Base-by-base conservation (phyloP, 2,888 invertebrate genomes). In the Apoda limacodes region DNA sequence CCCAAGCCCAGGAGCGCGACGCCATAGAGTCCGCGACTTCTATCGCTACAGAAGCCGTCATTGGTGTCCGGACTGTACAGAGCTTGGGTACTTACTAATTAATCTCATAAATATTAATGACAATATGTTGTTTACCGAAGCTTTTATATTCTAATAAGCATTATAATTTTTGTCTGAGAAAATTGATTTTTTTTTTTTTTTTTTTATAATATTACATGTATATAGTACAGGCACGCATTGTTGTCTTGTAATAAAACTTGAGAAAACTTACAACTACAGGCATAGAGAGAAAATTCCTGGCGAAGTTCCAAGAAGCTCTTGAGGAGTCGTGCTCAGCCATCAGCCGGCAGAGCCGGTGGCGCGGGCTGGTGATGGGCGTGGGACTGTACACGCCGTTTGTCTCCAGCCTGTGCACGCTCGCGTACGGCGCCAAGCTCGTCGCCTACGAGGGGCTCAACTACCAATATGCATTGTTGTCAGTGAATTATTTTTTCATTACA, bases 351-450 rank as follows among this genome's bases (percentile, higher is more conserved):
- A 81, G 85, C 6, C 82, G 87, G 21, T 82, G 86, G 58, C 81
- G 90, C 9, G 90, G 90, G 0, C 40, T 87, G 13, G 88, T 90
- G 0, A 85, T 88, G 33, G 88, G 87, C 0, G 58, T 90, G 32
- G 88, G 90, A 0, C 84, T 89, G 34, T 84, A 88, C 13, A 82
- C 86, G 3, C 89, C 90, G 0, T 87, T 88, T 52, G 62, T 90
- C 37, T 87, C 88, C 0, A 91, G 88, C 52, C 86, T 86, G 12
- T 66, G 87, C 5, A 86, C 88, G 13, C 74, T 89, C 1, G 87
- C 86, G 28, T 90, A 90, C 44, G 90, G 90, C 1, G 87, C 88
- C 0, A 69, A 81, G 13, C 64, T 90, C 9, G 85, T 90, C 0
- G 84, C 88, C 0, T 64, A 81, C 10, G 84, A 85, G 20, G 82